These are phyloP conservation scores for Gymnoscopelus braueri DNA, from an alignment of 2,797 vertebrate species.

Conservation along the genomic window DNA sequence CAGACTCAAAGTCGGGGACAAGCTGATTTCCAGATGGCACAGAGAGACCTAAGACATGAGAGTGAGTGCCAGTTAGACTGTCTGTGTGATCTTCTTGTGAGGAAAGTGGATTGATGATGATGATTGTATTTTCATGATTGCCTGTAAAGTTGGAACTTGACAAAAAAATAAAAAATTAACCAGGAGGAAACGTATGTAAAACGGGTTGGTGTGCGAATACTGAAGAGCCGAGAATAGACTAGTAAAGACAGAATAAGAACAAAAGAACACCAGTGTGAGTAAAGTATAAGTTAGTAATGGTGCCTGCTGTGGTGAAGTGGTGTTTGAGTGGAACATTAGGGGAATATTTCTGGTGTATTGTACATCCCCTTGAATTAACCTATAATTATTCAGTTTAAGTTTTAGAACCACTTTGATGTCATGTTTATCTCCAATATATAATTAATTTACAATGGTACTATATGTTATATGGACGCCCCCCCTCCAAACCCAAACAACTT, in stretches of 20 bases:
- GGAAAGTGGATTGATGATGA: slow-evolving; percentile 37
- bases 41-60: slow-evolving; percentile 38
- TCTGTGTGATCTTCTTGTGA: slow-evolving; percentile 40
- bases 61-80: slow-evolving; percentile 15
- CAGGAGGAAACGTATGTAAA: not conserved
- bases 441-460: too few relatives aligned
- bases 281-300: too few relatives aligned
- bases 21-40: slow-evolving; percentile 67
- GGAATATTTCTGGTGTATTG: too few relatives aligned
- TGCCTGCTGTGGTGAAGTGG: too few relatives aligned
- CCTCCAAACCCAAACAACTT: too few relatives aligned
- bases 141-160: slow-evolving; percentile 17
- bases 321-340: too few relatives aligned
- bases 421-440: too few relatives aligned
- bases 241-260: not conserved
- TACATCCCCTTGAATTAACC: too few relatives aligned
- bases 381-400: too few relatives aligned
- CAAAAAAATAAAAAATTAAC: not conserved
- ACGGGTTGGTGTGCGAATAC: not conserved
- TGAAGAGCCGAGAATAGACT: not conserved
- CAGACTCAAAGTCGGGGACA: slow-evolving; percentile 33
- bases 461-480: too few relatives aligned
- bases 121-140: slow-evolving; percentile 20
- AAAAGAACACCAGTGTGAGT: not conserved
- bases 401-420: too few relatives aligned